Base-by-base conservation (phyloP, 1,140 invertebrate genomes). In the Drosophila virilis region DNA sequence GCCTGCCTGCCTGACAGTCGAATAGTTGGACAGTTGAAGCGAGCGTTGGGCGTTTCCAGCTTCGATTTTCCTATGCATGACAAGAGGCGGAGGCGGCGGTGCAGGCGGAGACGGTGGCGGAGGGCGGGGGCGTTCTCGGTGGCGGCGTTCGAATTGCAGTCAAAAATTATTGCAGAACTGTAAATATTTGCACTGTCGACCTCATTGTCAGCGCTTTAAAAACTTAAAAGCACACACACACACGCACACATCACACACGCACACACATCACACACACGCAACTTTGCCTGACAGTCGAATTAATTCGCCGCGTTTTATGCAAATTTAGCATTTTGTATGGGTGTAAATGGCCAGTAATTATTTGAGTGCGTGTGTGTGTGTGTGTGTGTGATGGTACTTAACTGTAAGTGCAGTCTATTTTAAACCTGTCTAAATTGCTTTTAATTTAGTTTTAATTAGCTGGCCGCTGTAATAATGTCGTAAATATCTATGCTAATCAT, bases 121-220 rank as follows among this genome's bases (percentile, higher is more conserved):
- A 28, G 68, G n/a, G n/a, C n/a, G 58, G 59, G 33, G 42, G 69
- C 22, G 57, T 10, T 45, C 22, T 28, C 22, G 22, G 22, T 22
- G 52, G 45, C 51, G 58, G 55, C 51, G 51, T 66, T 76, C 77
- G 80, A 79, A 68, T 72, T 65, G 61, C 81, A 76, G 68, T 85
- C 72, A 68, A 73, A 83, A 83, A 85, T 80, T 80, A 84, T 84
- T 83, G 81, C 81, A 85, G 74, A 74, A 65, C 77, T 85, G 81
- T 77, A 84, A 84, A 85, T 84, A 84, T 84, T 80, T 84, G 81
- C 81, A 77, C 77, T 74, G 81, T 78, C 80, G 80, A 85, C 80
- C 80, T 84, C 81, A 74, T 84, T 84, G 80, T 84, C 80, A 76
- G 71, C 71, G 71, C 50, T 74, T 68, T 48, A 68, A 73, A 68